Evolutionary conservation across 2,797 vertebrate genomes (phyloP).

Genomic region (Acrossocheilus wenchowensis): DNA sequence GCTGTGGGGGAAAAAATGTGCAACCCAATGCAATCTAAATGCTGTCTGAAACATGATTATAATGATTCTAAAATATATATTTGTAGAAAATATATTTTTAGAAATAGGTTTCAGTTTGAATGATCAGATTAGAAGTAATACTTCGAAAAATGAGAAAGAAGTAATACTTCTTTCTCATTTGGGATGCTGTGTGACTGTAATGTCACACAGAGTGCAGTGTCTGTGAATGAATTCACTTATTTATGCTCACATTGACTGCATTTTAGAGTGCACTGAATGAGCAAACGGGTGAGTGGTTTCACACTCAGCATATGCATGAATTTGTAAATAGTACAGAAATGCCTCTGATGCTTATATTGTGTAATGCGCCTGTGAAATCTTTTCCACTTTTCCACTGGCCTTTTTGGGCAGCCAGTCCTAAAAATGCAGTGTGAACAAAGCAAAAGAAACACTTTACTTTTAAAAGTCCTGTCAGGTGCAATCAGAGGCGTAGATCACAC

Average conservation of each 20-base stretch:
- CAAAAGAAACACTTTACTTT: not conserved
- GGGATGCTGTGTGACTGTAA: not conserved
- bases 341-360: not conserved
- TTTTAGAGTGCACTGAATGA: conserved; percentile 7
- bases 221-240: not conserved
- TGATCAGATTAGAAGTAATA: not conserved
- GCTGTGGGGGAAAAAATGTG: not conserved
- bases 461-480: not conserved
- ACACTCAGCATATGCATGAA: conserved; percentile 23
- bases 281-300: not conserved
- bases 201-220: not conserved
- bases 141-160: too few species aligned
- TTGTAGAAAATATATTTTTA: not conserved
- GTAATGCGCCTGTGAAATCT: not conserved
- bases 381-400: not conserved
- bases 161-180: not conserved
- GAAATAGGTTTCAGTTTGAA: not conserved
- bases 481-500: too few species aligned
- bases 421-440: conserved; percentile 8
- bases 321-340: conserved; percentile 9
- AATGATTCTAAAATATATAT: not conserved
- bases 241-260: conserved; percentile 1
- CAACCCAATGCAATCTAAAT: not conserved
- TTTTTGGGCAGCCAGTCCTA: not conserved
- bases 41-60: not conserved